These are phyloP conservation scores for Sminthurides aquaticus DNA, from an alignment of 2,888 invertebrate genomes.

Conservation along the genomic window DNA sequence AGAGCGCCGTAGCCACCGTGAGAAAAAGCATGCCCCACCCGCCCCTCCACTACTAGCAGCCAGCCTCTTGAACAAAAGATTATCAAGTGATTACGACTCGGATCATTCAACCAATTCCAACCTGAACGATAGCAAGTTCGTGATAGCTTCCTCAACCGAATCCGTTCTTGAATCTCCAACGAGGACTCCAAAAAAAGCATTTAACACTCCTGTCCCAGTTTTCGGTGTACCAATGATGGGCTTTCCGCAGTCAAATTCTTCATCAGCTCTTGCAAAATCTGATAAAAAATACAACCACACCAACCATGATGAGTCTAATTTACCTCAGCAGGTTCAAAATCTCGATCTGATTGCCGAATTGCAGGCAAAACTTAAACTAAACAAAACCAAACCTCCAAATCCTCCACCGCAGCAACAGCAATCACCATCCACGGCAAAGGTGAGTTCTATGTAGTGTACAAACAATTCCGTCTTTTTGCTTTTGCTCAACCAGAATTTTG, in stretches of 20 bases:
- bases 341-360: constrained; percentile 41
- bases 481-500: too few species aligned
- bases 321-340: constrained; percentile 41
- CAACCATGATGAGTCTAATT: constrained; percentile 25
- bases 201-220: not conserved
- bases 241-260: constrained; percentile 3
- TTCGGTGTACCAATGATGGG: constrained; percentile 23
- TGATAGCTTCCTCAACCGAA: constrained; percentile 5
- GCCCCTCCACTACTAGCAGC: not conserved
- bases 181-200: not conserved
- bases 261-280: not conserved
- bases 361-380: constrained; percentile 39
- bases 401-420: constrained; percentile 33
- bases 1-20: constrained; percentile 1
- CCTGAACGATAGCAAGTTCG: not conserved
- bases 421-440: constrained; percentile 15
- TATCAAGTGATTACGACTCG: not conserved
- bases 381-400: constrained; percentile 39
- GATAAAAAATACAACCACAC: not conserved
- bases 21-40: constrained; percentile 20
- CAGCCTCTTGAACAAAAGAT: not conserved
- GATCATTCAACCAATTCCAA: not conserved
- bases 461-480: too few species aligned
- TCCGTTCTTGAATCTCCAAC: constrained; percentile 9
- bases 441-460: not conserved